Percentiles rank a stretch among this genome's conserved stretches.
phyloP scores from a whole-genome alignment of 2,888 invertebrate genomes.

The Hipparchia semele region DNA sequence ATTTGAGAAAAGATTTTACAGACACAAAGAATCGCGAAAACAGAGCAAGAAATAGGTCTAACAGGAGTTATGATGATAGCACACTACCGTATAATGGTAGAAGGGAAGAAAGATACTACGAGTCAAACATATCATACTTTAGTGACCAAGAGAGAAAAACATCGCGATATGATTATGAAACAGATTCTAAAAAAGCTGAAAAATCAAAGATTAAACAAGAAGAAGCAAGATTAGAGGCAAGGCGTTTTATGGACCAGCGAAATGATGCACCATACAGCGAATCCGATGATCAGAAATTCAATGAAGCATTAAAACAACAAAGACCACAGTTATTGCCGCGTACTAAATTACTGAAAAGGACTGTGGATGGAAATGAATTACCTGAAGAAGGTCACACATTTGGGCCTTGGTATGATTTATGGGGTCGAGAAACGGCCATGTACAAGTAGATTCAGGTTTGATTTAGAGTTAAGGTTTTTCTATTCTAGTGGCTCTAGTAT shows the following conservation, averaged over 20 bases:
- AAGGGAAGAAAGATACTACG: constrained; percentile 73
- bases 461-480: constrained; percentile 36
- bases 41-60: constrained; percentile 59
- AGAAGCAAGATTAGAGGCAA: constrained; percentile 73
- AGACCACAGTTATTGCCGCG: constrained; percentile 86
- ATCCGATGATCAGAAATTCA: constrained; percentile 82
- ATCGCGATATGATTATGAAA: constrained; percentile 77
- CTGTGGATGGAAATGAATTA: constrained; percentile 73
- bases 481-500: constrained; percentile 30
- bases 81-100: constrained; percentile 70
- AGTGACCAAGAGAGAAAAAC: constrained; percentile 71
- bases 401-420: constrained; percentile 95
- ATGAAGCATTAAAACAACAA: constrained; percentile 76
- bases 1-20: constrained; percentile 66
- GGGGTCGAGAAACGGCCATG: constrained; percentile 89
- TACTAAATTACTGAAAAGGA: constrained; percentile 86
- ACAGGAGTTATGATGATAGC: constrained; percentile 76
- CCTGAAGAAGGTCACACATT: constrained; percentile 87
- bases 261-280: constrained; percentile 76
- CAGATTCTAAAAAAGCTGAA: constrained; percentile 80
- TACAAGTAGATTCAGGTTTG: constrained; percentile 76
- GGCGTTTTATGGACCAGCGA: constrained; percentile 68
- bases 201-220: constrained; percentile 78
- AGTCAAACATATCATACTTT: constrained; percentile 77
- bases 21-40: constrained; percentile 65